Base-by-base conservation (phyloP, 2,797 vertebrate species). In the Pseudochirops corinnae region DNA sequence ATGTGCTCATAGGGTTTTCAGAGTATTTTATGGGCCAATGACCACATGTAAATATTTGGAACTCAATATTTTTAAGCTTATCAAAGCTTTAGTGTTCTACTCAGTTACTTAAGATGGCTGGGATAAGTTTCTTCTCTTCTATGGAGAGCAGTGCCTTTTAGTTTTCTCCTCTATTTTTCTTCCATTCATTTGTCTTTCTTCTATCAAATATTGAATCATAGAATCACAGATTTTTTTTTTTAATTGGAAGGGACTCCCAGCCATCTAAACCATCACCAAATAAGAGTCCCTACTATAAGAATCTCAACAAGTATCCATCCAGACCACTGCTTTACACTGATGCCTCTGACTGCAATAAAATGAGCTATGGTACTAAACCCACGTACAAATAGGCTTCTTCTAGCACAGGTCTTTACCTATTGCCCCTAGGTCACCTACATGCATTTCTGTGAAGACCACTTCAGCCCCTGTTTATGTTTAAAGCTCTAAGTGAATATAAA, bases 1-100 rank as follows among this genome's bases (percentile, higher is more conserved):
- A 95, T 93, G 74, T 97, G 97, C 97, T 98, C 94, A 93, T 98
- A 97, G 95, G 95, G 94, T 96, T 94, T 50, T 94, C 95, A 56
- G 60, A 95, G 55, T 55, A 90, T 93, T 91, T 7, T 52, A 62
- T 87, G 53, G 60, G 11, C 55, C 92, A 13, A 91, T 92, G 56
- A 95, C 94, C 94, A 96, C 92, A 4, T n/a, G 94, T 56, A 95
- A 97, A 33, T 90, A 62, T 82, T 56, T 46, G 87, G 58, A 62
- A 90, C 93, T 96, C 91, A 82, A 82, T 50, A 50, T 87, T 87
- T 87, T 87, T 87, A 87, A 50, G 62, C 62, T 91, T 91, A 92
- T 56, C 53, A 24, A 55, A 18, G 28, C 92, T 67, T 92, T 90
- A 4, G 31, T 46, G 56, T 92, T 92, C 82, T 87, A 26, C 50